Percentiles rank a stretch among this genome's conserved stretches.
These are phyloP conservation scores for Anorthoa munda DNA, from an alignment of 2,888 invertebrate species.

Conservation along the genomic window DNA sequence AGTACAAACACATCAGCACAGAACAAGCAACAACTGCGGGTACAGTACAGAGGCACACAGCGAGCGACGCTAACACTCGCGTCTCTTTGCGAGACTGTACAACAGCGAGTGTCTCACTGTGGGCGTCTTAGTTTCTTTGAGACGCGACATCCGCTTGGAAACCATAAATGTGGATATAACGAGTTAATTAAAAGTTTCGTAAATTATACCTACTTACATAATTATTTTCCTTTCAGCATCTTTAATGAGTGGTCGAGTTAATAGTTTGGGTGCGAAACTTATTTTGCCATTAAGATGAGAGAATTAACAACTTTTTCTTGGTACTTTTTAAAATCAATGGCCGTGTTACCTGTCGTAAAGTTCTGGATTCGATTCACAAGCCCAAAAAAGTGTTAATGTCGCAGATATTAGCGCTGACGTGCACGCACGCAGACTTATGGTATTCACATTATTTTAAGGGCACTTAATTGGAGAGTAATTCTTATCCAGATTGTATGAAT, in stretches of 20 bases:
- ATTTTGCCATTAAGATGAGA: no score
- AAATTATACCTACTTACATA: background rate
- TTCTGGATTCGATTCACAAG: background rate
- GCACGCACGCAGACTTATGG: background rate
- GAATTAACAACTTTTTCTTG: no score
- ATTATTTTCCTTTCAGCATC: background rate
- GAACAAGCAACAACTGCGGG: conserved; percentile 7
- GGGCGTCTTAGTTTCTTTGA: conserved; percentile 30
- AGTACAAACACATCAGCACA: conserved; percentile 17
- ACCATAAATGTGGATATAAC: background rate
- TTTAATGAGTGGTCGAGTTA: no score
- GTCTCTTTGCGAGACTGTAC: background rate
- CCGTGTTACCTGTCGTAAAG: no score
- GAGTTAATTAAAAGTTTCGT: background rate
- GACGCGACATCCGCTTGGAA: conserved; percentile 2
- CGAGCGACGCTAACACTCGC: conserved; percentile 8
- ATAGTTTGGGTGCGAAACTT: no score
- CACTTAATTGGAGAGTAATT: no score
- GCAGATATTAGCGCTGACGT: no score
- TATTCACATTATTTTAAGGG: background rate
- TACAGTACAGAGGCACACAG: conserved; percentile 21
- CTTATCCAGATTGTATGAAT: conserved; percentile 4
- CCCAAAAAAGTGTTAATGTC: no score
- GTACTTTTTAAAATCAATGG: no score
- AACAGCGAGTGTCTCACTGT: background rate